Conservation (phyloP, 2,797 vertebrate genomes). For the Serranus cabrilla region DNA sequence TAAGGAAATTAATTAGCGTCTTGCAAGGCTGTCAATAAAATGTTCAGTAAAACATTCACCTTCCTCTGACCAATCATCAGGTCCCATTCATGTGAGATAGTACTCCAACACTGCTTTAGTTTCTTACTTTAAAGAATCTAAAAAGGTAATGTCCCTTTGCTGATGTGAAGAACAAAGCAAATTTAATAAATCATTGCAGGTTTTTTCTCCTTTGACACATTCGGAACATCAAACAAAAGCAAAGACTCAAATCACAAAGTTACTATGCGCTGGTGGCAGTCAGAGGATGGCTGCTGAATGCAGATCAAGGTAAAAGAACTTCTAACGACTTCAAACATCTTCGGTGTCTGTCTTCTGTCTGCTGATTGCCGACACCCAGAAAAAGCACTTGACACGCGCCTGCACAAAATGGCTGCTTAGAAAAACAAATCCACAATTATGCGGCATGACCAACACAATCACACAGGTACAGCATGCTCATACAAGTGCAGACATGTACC, state of each 20-base stretch:
- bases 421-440: slow-evolving; percentile 67
- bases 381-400: slow-evolving; percentile 65
- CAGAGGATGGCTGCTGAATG: slow-evolving; percentile 75
- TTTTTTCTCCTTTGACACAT: slow-evolving; percentile 71
- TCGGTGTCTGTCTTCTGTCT: slow-evolving; percentile 74
- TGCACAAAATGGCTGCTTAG: slow-evolving; percentile 74
- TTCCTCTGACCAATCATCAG: slow-evolving; percentile 57
- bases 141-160: slow-evolving; percentile 66
- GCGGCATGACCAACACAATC: slow-evolving; percentile 34
- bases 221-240: slow-evolving; percentile 82
- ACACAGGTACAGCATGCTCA: slow-evolving; percentile 12
- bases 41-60: slow-evolving; percentile 52
- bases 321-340: slow-evolving; percentile 83
- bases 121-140: slow-evolving; percentile 59
- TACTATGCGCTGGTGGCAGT: slow-evolving; percentile 76
- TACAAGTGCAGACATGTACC: neutral
- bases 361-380: slow-evolving; percentile 62
- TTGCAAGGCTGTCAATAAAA: slow-evolving; percentile 68
- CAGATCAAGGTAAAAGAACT: slow-evolving; percentile 82
- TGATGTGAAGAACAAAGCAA: slow-evolving; percentile 77
- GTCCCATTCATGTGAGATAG: slow-evolving; percentile 39
- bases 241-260: slow-evolving; percentile 81
- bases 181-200: slow-evolving; percentile 74
- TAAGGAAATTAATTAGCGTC: slow-evolving; percentile 79
- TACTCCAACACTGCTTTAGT: slow-evolving; percentile 33